A percentile compares a stretch with the other conserved stretches of the same genome.
Conservation (phyloP, 2,797 vertebrate genomes). For the Alauda arvensis region DNA sequence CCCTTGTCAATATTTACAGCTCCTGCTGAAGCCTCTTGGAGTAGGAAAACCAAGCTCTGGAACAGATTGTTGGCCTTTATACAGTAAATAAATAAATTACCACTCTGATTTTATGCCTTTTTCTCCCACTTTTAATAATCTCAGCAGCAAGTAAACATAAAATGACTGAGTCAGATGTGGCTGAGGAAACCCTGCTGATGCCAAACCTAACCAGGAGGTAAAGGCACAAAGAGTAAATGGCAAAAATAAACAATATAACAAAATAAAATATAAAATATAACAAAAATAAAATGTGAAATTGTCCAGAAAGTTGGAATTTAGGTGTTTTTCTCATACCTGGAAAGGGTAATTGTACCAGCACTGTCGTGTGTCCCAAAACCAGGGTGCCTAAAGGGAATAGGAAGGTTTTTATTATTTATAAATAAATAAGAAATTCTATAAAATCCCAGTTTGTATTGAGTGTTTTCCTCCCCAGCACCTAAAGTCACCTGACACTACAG, state of each 20-base stretch:
- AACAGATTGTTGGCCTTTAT: background rate
- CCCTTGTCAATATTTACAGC: background rate
- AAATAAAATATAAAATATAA: too few relatives aligned
- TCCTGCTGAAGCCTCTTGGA: background rate
- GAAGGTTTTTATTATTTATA: background rate
- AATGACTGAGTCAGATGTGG: background rate
- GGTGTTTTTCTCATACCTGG: constrained; percentile 77
- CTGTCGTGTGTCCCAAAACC: constrained; percentile 94
- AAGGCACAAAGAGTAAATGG: background rate
- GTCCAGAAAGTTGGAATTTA: background rate
- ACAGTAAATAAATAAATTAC: background rate
- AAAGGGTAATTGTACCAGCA: constrained; percentile 95
- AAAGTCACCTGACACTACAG: background rate
- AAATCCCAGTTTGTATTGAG: background rate
- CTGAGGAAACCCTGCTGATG: background rate
- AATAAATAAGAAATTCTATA: background rate
- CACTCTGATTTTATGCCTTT: background rate
- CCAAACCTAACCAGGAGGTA: background rate
- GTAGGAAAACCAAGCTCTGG: background rate
- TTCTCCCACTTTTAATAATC: background rate
- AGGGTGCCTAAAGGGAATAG: constrained; percentile 77
- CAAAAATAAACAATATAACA: background rate
- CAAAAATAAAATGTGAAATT: background rate
- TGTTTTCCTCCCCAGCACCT: background rate
- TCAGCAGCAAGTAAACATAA: background rate